Evolutionary conservation across 2,888 invertebrate species (phyloP), one percentile per base, ranked within the genome.

Genomic region (Chironomus tentans): DNA sequence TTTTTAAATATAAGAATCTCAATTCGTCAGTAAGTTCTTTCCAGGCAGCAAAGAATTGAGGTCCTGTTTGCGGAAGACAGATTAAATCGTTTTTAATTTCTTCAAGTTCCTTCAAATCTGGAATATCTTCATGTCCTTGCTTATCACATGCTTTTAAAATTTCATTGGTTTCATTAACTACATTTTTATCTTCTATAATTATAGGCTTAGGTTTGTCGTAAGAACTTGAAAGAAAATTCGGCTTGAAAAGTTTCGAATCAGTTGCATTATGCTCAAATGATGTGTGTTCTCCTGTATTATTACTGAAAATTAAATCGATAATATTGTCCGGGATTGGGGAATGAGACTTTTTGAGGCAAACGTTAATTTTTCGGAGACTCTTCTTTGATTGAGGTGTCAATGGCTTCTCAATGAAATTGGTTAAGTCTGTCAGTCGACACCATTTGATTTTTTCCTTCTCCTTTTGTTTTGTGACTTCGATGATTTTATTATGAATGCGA

Each of bases 301-400:
- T 81, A 61, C 83, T 84, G 69, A 84, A 84, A 3, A 84, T 78
- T 78, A 82, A 83, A 77, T 84, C 84, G 18, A 84, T 82, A 12
- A 83, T 82, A 22, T 83, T 83, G 78, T 84, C 84, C 1, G 83
- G 81, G 68, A 84, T 83, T 70, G 80, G 80, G 10, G 68, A 56
- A 28, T n/a, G 78, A 12, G 82, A 80, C 77, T 84, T 4, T 80
- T 80, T 46, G 5, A 56, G 15, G 0, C 15, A 1, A 2, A 84
- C 80, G 6, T 80, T 72, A 4, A 83, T 78, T 73, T 81, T 80
- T 47, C 78, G 79, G 70, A 84, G 78, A 0, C 81, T 78, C 76
- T 81, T 79, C 21, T 81, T 82, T 0, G 84, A 84, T 68, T 83
- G 81, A 69, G 80, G 79, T 68, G 81, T 81, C 7, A 81, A 79